These are phyloP conservation scores for Cynoglossus semilaevis DNA, from an alignment of 2,113 vertebrate species.

Conservation along the genomic window DNA sequence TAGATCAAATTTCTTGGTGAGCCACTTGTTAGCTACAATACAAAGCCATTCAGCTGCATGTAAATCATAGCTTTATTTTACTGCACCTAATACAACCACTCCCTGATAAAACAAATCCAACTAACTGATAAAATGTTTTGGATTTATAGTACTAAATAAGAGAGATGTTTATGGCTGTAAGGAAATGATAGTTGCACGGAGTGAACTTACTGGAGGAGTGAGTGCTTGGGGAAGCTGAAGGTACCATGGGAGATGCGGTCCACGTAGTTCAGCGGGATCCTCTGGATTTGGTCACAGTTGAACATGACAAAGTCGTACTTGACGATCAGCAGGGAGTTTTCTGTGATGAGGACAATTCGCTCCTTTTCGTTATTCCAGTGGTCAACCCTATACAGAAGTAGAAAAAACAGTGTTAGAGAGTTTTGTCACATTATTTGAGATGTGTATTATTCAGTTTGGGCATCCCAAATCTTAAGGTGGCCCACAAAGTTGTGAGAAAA, in stretches of 20 bases:
- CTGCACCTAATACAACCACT: no score
- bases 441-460: no score
- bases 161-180: not conserved
- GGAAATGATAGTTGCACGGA: not conserved
- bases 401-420: not conserved
- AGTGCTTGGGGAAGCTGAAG: constrained; percentile 77
- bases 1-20: no score
- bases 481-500: no score
- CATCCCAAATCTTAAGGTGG: no score
- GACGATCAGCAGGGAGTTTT: constrained; percentile 76
- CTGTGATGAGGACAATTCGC: constrained; percentile 73
- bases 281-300: constrained; percentile 75
- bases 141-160: not conserved
- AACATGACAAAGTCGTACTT: constrained; percentile 84
- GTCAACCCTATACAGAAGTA: constrained; percentile 70
- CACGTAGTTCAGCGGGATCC: constrained; percentile 68
- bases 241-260: constrained; percentile 72
- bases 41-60: no score
- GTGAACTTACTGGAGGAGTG: constrained; percentile 77
- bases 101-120: no score
- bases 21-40: no score
- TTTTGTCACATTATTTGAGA: not conserved
- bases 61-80: no score
- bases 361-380: constrained; percentile 89
- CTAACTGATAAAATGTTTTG: not conserved